Conservation (phyloP, 2,888 invertebrate genomes). For the Coleophora flavipennella region DNA sequence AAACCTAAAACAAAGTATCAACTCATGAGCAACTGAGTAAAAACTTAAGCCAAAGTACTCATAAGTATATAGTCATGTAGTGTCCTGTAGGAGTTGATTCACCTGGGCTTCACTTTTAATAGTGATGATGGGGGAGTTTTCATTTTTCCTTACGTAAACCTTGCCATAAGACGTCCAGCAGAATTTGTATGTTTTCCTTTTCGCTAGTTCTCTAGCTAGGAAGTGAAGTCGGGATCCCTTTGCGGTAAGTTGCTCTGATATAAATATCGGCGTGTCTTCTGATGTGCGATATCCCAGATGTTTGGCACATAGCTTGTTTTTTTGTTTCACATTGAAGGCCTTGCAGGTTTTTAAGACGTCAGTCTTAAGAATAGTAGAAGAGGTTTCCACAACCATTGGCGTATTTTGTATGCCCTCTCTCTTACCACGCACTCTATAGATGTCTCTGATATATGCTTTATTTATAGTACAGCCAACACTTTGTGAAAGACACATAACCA, state of each 20-base stretch:
- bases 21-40: not conserved
- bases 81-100: not conserved
- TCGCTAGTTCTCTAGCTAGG: constrained; percentile 11
- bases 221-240: constrained; percentile 13
- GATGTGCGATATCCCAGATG: constrained; percentile 8
- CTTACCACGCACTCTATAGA: constrained; percentile 8
- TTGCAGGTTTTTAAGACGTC: constrained; percentile 11
- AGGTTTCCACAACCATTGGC: constrained; percentile 13
- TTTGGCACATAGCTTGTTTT: constrained; percentile 12
- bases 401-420: constrained; percentile 1
- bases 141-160: constrained; percentile 14
- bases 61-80: not conserved
- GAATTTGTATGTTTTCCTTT: constrained; percentile 10
- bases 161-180: constrained; percentile 16
- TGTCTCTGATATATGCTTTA: constrained; percentile 8
- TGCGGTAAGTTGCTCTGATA: constrained; percentile 14
- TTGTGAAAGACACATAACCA: constrained; percentile 7
- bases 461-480: constrained; percentile 5
- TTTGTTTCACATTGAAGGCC: constrained; percentile 10
- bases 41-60: not conserved
- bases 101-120: constrained; percentile 8
- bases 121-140: constrained; percentile 9
- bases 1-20: not conserved
- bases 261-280: constrained; percentile 11
- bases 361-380: constrained; percentile 9